phyloP scores from a whole-genome alignment of 2,888 invertebrate species.

The Cybosia mesomella region DNA sequence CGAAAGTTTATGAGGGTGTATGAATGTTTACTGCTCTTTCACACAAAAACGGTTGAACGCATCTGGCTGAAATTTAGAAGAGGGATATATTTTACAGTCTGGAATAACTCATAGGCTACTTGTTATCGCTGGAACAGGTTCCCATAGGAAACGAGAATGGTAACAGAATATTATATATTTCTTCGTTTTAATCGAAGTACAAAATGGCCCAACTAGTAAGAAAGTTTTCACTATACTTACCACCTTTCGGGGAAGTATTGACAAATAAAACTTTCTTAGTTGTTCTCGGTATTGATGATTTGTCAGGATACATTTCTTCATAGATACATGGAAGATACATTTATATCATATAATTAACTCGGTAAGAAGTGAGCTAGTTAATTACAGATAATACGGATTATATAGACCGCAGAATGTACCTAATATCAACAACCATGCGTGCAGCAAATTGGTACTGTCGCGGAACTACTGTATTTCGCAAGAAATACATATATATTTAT shows the following conservation, averaged over 20 bases:
- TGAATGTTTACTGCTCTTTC: too few species aligned
- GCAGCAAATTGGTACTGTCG: constrained; percentile 48
- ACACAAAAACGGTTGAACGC: too few species aligned
- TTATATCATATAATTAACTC: constrained; percentile 30
- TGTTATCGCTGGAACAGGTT: too few species aligned
- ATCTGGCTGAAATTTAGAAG: too few species aligned
- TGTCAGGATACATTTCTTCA: background rate
- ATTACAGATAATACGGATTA: constrained; percentile 49
- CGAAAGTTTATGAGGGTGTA: too few species aligned
- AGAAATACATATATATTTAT: background rate
- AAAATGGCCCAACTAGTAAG: too few species aligned
- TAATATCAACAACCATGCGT: constrained; percentile 45
- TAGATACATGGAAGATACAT: background rate
- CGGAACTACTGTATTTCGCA: constrained; percentile 27
- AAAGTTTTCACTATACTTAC: background rate
- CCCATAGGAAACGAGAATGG: too few species aligned
- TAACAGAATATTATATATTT: too few species aligned
- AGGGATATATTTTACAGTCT: too few species aligned
- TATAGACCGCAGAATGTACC: constrained; percentile 65
- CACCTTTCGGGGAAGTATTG: too few species aligned
- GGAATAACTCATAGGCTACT: too few species aligned
- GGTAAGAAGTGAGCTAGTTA: constrained; percentile 48
- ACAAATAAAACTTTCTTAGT: background rate
- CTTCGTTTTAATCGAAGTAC: too few species aligned
- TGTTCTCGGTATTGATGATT: background rate